phyloP scores from a whole-genome alignment of 2,113 vertebrate genomes.

The Brachyhypopomus gauderio region DNA sequence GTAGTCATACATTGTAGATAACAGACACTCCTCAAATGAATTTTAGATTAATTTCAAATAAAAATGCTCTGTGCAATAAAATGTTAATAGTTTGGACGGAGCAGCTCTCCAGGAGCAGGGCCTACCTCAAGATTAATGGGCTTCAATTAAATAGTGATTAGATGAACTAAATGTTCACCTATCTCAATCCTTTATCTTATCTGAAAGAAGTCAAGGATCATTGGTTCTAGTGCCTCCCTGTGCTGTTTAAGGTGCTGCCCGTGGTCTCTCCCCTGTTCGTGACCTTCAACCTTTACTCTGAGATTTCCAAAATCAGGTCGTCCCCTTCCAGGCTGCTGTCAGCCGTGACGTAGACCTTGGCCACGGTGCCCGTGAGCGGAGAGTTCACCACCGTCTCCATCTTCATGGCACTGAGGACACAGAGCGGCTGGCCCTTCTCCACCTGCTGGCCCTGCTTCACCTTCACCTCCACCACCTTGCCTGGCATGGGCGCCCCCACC shows the following conservation, averaged over 20 bases:
- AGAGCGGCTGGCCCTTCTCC: constrained; percentile 86
- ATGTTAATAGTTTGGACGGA: background rate
- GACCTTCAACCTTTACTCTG: constrained; percentile 59
- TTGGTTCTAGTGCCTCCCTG: background rate
- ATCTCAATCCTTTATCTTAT: constrained; percentile 14
- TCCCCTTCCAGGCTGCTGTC: constrained; percentile 88
- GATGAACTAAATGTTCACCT: background rate
- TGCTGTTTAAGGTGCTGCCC: background rate
- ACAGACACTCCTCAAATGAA: no score
- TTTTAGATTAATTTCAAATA: background rate
- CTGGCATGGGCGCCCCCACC: constrained; percentile 93
- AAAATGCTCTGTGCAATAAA: background rate
- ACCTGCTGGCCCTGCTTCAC: constrained; percentile 78
- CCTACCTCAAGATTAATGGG: background rate
- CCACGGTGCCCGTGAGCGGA: constrained; percentile 80
- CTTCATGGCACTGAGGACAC: constrained; percentile 93
- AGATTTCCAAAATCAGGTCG: constrained; percentile 89
- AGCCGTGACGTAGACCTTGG: constrained; percentile 74
- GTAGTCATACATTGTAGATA: background rate
- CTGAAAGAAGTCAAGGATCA: background rate
- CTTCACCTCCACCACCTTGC: constrained; percentile 91
- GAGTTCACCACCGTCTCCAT: constrained; percentile 95
- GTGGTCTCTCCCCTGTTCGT: constrained; percentile 36
- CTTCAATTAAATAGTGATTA: constrained; percentile 18
- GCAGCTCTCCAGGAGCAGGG: background rate